A percentile compares a stretch with the other conserved stretches of the same genome.
Conservation (phyloP, 2,888 invertebrate genomes). For the Mylabris sibirica region DNA sequence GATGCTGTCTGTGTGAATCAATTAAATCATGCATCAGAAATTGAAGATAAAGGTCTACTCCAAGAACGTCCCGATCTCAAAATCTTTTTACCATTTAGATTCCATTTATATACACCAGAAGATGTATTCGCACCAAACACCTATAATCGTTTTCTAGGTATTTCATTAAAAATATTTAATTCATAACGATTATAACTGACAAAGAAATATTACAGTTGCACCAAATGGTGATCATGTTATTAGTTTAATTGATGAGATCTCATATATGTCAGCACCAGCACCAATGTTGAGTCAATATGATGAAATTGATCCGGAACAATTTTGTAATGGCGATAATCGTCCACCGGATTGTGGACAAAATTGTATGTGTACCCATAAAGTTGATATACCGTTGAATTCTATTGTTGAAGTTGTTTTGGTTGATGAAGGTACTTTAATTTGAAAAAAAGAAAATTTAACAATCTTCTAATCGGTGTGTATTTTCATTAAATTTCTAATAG, state of each 20-base stretch:
- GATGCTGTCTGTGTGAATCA: conserved; percentile 82
- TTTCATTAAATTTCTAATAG: conserved; percentile 58
- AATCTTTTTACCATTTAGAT: conserved; percentile 80
- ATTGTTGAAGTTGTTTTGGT: conserved; percentile 87
- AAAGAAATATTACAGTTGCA: conserved; percentile 59
- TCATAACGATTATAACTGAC: conserved; percentile 65
- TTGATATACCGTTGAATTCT: conserved; percentile 82
- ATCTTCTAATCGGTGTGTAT: not conserved
- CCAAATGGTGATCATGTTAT: conserved; percentile 73
- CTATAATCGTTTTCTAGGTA: conserved; percentile 79
- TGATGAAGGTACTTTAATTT: conserved; percentile 71
- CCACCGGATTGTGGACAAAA: conserved; percentile 76
- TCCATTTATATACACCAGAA: conserved; percentile 76
- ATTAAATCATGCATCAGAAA: conserved; percentile 72
- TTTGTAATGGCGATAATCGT: conserved; percentile 81
- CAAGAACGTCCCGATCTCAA: conserved; percentile 81
- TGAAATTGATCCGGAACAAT: conserved; percentile 75
- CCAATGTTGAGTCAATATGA: conserved; percentile 83
- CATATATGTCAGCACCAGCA: conserved; percentile 75
- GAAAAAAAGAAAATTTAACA: not conserved
- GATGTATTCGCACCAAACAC: conserved; percentile 77
- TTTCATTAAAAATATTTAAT: not conserved
- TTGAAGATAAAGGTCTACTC: conserved; percentile 73
- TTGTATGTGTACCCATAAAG: conserved; percentile 86
- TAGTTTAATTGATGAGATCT: conserved; percentile 82